Conservation (phyloP, 1,140 invertebrate genomes). For the Magallana gigas region DNA sequence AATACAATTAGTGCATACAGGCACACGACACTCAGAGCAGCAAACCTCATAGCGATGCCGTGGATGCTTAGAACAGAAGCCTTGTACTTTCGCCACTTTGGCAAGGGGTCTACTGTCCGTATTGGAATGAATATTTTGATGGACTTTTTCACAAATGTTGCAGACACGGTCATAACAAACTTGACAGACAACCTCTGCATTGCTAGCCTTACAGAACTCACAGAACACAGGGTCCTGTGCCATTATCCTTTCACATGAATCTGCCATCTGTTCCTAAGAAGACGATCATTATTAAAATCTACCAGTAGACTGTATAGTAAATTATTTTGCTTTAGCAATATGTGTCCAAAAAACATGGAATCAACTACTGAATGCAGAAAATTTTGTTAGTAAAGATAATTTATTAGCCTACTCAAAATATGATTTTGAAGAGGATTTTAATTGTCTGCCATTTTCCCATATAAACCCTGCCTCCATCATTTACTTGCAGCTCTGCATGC, state of each 20-base stretch:
- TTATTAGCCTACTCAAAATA: no score
- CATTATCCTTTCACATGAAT: not conserved
- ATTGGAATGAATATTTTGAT: constrained; percentile 9
- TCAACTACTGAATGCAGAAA: no score
- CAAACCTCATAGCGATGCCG: not conserved
- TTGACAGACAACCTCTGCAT: not conserved
- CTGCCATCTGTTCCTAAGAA: not conserved
- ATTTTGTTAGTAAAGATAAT: no score
- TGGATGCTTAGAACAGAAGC: not conserved
- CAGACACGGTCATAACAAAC: not conserved
- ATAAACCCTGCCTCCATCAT: no score
- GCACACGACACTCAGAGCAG: not conserved
- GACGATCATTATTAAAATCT: no score
- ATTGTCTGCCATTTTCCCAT: no score
- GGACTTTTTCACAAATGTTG: not conserved
- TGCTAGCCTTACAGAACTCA: not conserved
- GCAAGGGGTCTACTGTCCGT: not conserved
- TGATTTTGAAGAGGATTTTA: no score
- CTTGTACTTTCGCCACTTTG: not conserved
- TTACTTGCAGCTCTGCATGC: no score
- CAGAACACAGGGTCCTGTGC: not conserved
- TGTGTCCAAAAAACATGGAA: no score
- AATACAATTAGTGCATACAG: not conserved
- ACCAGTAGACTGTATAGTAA: no score
- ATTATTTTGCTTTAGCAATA: no score